These are phyloP conservation scores for Scylla paramamosain DNA, from an alignment of 1,140 invertebrate genomes.

Conservation along the genomic window DNA sequence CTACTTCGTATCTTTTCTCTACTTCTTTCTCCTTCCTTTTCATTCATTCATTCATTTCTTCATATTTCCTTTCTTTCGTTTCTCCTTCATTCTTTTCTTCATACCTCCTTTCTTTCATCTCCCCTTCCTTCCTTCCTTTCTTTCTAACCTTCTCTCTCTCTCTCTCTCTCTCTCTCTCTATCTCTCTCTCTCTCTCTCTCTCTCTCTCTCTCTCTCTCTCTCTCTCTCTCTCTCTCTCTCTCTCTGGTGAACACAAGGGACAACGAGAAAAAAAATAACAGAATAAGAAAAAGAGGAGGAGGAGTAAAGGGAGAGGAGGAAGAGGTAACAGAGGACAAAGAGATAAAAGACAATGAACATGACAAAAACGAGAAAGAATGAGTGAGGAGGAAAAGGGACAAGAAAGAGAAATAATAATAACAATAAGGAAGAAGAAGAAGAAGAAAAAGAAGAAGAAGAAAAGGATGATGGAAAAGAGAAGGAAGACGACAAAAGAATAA, in stretches of 20 bases:
- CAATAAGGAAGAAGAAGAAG: neutral
- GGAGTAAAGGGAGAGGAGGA: neutral
- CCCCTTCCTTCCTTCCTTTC: neutral
- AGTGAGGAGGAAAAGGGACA: neutral
- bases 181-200: slow-evolving; percentile 17
- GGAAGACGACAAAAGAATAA: neutral
- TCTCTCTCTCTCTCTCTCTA: neutral
- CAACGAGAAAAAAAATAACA: too few species aligned
- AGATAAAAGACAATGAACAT: neutral
- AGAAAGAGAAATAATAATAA: too few species aligned
- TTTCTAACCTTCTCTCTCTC: neutral
- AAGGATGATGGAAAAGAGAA: neutral
- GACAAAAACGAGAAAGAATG: too few species aligned
- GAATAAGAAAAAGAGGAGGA: too few species aligned
- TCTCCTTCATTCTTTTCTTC: neutral
- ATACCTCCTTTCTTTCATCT: neutral
- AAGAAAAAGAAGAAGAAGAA: too few species aligned
- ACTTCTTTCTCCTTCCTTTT: neutral
- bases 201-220: neutral
- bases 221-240: neutral
- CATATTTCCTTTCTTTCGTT: neutral
- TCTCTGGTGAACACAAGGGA: too few species aligned
- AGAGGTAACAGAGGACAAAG: neutral
- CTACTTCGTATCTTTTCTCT: neutral
- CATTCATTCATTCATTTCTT: neutral